Evolutionary conservation across 2,888 invertebrate genomes (phyloP).

Genomic region (Chirona hameri): DNA sequence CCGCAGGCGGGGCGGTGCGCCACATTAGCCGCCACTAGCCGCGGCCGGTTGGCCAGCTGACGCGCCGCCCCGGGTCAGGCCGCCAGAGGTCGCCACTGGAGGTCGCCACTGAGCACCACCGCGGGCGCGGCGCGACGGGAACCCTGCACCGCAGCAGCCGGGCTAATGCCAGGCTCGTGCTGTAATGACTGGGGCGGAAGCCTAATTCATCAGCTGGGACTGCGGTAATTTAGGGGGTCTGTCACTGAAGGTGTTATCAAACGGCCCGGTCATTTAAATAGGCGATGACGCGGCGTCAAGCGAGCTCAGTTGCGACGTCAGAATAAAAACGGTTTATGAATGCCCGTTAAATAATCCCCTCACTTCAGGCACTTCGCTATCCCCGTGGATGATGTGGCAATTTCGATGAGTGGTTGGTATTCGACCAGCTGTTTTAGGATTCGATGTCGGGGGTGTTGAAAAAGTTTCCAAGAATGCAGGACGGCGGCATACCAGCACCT

Average conservation of each 20-base stretch:
- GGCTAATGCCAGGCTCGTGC: neutral
- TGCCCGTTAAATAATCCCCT: too few species aligned
- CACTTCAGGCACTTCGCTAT: too few species aligned
- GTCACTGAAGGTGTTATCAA: slow-evolving; percentile 4
- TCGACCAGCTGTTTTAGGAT: too few species aligned
- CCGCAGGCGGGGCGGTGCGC: neutral
- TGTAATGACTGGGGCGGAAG: neutral
- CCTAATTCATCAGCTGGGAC: neutral
- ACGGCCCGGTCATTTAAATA: neutral
- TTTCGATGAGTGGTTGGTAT: too few species aligned
- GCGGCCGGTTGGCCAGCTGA: neutral
- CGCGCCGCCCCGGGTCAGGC: neutral
- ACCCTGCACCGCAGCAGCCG: neutral
- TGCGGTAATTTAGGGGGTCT: neutral
- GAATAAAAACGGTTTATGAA: neutral
- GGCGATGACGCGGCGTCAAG: neutral
- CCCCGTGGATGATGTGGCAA: too few species aligned
- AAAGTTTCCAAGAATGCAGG: too few species aligned
- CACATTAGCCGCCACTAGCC: neutral
- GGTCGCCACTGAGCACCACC: too few species aligned
- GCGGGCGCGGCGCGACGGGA: too few species aligned
- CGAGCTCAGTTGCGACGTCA: neutral
- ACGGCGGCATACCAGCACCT: too few species aligned
- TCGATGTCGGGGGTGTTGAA: too few species aligned
- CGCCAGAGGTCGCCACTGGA: neutral